Evolutionary conservation across 2,113 vertebrate genomes (phyloP).

Genomic region (Sarotherodon lohbergeri): DNA sequence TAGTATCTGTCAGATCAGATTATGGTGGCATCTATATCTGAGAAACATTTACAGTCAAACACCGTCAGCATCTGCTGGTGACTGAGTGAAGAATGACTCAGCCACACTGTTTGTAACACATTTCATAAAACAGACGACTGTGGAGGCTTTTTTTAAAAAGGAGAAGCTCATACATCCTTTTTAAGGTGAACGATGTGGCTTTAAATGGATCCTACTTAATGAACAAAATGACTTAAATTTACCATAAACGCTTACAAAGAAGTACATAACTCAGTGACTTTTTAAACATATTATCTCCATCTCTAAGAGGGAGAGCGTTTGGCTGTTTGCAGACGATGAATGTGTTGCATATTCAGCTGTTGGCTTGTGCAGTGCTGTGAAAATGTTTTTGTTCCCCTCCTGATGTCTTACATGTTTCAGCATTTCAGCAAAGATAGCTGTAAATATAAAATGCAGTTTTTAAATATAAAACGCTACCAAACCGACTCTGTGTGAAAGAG

Average conservation of each 20-base stretch:
- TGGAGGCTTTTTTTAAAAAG: neutral
- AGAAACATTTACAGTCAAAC: neutral
- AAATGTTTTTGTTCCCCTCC: no score
- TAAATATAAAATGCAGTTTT: fast-evolving
- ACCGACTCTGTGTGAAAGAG: no score
- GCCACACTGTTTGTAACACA: neutral
- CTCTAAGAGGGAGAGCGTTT: neutral
- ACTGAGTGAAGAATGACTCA: neutral
- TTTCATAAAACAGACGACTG: neutral
- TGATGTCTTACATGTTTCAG: no score
- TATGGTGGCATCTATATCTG: neutral
- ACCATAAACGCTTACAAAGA: neutral
- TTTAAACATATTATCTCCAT: neutral
- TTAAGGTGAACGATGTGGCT: neutral
- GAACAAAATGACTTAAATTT: neutral
- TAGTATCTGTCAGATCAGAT: neutral
- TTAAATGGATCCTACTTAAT: neutral
- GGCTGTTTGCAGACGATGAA: neutral
- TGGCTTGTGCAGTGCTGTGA: neutral
- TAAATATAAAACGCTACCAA: no score
- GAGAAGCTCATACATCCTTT: neutral
- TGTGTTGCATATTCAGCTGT: neutral
- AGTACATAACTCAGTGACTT: neutral
- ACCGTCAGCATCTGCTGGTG: neutral
- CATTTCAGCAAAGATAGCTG: fast-evolving